Conservation (phyloP, 2,888 invertebrate species). For the Nasonia oneida region DNA sequence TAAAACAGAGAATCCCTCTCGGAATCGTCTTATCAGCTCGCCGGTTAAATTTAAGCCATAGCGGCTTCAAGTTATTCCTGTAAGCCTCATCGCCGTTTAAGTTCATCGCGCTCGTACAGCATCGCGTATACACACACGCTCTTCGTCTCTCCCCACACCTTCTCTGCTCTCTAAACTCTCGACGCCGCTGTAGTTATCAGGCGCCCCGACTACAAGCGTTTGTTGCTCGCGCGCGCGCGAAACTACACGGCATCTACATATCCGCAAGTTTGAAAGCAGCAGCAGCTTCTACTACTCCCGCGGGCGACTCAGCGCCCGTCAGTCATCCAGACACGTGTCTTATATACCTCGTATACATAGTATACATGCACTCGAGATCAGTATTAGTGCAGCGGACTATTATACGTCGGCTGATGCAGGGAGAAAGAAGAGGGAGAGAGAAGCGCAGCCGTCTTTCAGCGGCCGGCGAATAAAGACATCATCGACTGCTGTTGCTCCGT, state of each 20-base stretch:
- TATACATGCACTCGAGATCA: background rate
- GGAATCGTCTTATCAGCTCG: background rate
- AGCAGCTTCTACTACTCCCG: background rate
- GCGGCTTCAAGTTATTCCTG: constrained; percentile 21
- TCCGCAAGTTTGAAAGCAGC: constrained; percentile 45
- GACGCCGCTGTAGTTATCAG: background rate
- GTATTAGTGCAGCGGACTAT: too few species aligned
- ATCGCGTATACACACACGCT: background rate
- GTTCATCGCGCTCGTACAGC: constrained; percentile 11
- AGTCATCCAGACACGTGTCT: constrained; percentile 41
- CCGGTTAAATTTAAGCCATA: constrained; percentile 26
- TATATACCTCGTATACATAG: background rate
- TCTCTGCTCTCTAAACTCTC: background rate
- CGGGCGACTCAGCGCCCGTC: constrained; percentile 16
- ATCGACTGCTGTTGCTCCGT: background rate
- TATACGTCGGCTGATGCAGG: background rate
- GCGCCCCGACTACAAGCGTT: background rate
- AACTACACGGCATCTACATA: too few species aligned
- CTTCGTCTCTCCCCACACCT: too few species aligned
- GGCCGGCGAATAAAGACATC: constrained; percentile 36
- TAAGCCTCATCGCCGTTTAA: constrained; percentile 15
- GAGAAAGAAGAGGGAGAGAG: background rate
- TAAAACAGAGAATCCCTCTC: too few species aligned
- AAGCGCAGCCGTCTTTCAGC: constrained; percentile 12
- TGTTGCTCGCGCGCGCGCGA: background rate